These are phyloP conservation scores for Fukomys damarensis DNA, from an alignment of 2,113 vertebrate genomes.

Conservation along the genomic window DNA sequence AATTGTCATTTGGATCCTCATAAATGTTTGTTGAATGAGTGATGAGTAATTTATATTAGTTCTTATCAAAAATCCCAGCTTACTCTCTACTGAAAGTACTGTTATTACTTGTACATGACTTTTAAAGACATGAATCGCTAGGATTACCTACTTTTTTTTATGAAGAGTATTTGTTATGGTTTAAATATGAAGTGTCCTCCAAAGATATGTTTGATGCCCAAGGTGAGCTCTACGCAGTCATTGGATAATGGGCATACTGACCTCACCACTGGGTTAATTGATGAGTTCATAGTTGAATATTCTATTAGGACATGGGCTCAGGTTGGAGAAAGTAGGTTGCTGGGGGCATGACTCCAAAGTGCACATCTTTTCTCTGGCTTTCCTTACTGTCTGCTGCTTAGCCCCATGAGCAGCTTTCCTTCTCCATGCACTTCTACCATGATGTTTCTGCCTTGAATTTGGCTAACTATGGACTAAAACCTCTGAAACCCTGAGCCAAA, in stretches of 20 bases:
- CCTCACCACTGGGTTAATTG: not conserved
- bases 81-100: not conserved
- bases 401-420: not conserved
- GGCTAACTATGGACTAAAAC: not conserved
- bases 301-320: not conserved
- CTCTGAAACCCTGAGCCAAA: not conserved
- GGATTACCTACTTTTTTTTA: not conserved
- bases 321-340: not conserved
- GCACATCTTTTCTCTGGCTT: not conserved
- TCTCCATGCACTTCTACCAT: not conserved
- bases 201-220: not conserved
- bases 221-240: not conserved
- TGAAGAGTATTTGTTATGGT: not conserved
- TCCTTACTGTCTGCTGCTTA: not conserved
- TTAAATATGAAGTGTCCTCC: not conserved
- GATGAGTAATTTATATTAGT: constrained; percentile 11
- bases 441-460: not conserved
- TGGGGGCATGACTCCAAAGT: not conserved
- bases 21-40: constrained; percentile 20
- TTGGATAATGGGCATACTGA: not conserved
- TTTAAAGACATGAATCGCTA: not conserved
- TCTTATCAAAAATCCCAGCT: not conserved
- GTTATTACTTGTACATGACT: not conserved
- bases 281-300: not conserved
- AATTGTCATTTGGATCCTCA: not conserved